These are phyloP conservation scores for Danio tinwini DNA, from an alignment of 2,797 vertebrate species.

Conservation along the genomic window DNA sequence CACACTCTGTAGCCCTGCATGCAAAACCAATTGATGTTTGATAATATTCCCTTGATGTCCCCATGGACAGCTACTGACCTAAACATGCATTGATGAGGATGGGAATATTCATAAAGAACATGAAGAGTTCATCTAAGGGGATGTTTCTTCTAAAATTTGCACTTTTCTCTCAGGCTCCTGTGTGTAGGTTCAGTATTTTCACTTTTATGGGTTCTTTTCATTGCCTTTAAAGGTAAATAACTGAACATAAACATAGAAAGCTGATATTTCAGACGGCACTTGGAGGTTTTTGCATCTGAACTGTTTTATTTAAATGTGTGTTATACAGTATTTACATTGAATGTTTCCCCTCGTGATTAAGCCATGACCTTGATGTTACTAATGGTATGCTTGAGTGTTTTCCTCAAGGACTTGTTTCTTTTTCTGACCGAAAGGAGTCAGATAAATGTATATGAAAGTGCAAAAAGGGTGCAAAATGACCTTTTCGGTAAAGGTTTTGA, in stretches of 20 bases:
- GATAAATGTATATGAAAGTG: not conserved
- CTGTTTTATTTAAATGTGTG: not conserved
- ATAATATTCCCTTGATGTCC: not conserved
- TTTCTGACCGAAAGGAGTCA: not conserved
- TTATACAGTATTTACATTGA: not conserved
- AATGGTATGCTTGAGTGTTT: not conserved
- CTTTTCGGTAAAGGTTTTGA: not conserved
- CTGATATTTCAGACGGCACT: too few relatives aligned
- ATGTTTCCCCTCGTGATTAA: not conserved
- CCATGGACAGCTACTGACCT: not conserved
- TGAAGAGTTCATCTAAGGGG: too few relatives aligned
- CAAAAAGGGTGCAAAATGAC: not conserved
- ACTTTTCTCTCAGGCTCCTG: too few relatives aligned
- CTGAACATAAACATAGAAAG: too few relatives aligned
- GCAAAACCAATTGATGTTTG: slow-evolving; percentile 23
- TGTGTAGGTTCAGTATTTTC: too few relatives aligned
- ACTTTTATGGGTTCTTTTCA: too few relatives aligned
- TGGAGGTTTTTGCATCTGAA: too few relatives aligned
- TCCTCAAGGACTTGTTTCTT: not conserved
- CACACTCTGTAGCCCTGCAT: slow-evolving; percentile 13
- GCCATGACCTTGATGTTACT: not conserved
- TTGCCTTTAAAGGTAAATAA: too few relatives aligned
- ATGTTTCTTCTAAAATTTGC: too few relatives aligned
- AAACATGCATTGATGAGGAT: not conserved
- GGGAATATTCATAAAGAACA: too few relatives aligned